Evolutionary conservation across 2,113 vertebrate species (phyloP).

Genomic region (Trogon melanurus): DNA sequence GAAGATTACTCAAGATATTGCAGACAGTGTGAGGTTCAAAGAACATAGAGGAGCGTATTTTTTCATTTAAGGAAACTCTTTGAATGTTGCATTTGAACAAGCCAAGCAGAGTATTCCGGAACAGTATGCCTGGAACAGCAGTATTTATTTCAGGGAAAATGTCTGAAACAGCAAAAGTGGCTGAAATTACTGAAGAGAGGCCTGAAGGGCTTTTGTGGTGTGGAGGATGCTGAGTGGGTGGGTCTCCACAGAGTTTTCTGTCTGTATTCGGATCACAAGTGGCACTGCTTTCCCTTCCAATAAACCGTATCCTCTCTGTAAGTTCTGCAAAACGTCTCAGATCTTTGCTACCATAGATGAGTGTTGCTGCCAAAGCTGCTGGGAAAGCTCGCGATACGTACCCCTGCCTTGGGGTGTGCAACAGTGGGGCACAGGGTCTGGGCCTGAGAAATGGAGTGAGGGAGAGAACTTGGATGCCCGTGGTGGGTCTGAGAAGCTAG

Average conservation of each 20-base stretch:
- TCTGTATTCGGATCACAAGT: neutral
- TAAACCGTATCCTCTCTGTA: neutral
- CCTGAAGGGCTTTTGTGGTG: neutral
- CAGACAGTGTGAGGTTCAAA: neutral
- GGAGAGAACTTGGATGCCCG: neutral
- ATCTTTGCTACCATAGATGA: neutral
- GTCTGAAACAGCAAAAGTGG: neutral
- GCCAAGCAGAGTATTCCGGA: neutral
- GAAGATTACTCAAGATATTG: neutral
- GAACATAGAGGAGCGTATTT: neutral
- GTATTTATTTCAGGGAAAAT: neutral
- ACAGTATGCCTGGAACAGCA: neutral
- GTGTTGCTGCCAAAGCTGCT: neutral
- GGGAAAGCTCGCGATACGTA: neutral
- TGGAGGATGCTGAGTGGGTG: neutral
- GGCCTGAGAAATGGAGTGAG: neutral
- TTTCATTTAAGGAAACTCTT: neutral
- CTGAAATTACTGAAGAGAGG: neutral
- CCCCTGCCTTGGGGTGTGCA: neutral
- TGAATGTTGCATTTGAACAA: neutral
- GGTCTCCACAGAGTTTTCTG: neutral
- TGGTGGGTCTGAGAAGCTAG: neutral
- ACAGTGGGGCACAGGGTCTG: neutral
- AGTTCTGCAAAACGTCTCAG: neutral
- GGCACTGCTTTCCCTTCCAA: neutral